These are phyloP conservation scores for Ptilonorhynchus violaceus DNA, from an alignment of 2,113 vertebrate genomes.

Conservation along the genomic window DNA sequence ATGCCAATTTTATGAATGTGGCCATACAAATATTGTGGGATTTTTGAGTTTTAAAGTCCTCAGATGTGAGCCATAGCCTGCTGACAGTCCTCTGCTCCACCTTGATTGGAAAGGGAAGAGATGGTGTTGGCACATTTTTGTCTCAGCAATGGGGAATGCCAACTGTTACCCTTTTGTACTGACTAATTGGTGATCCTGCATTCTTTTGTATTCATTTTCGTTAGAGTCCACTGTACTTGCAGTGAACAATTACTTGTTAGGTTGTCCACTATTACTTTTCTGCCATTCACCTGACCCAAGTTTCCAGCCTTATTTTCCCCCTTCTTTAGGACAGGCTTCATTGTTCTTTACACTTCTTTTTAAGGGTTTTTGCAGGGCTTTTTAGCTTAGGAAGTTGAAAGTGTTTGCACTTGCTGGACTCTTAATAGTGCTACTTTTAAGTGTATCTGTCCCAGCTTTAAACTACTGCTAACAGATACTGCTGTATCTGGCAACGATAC, in stretches of 20 bases:
- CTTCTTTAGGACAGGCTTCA: neutral
- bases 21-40: neutral
- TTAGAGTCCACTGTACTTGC: neutral
- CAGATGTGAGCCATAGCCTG: neutral
- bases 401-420: rapidly evolving
- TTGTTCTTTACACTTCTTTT: neutral
- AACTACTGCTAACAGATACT: neutral
- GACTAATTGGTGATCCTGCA: neutral
- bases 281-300: neutral
- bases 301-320: neutral
- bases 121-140: neutral
- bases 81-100: neutral
- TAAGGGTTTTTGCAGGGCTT: neutral
- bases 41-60: neutral
- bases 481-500: neutral
- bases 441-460: neutral
- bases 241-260: neutral
- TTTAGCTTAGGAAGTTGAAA: neutral
- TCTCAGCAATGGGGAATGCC: neutral
- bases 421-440: neutral
- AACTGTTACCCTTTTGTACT: neutral
- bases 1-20: neutral
- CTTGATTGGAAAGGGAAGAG: neutral
- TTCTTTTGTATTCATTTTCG: neutral
- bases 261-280: neutral